A percentile compares a stretch with the other conserved stretches of the same genome.
phyloP scores from a whole-genome alignment of 2,888 invertebrate species.

The Pammene fasciana region DNA sequence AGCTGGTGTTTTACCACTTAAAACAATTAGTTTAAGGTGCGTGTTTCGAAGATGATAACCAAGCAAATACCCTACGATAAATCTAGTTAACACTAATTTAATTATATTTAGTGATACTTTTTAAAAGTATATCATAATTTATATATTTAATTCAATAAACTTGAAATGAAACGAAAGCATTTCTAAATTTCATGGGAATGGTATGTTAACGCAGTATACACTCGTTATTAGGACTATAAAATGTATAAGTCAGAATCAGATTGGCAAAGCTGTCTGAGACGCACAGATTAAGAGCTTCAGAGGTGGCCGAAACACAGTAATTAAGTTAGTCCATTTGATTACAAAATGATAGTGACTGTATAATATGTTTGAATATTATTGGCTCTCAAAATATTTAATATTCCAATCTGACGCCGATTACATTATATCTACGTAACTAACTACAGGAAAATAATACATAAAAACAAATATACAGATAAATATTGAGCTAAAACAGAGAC shows the following conservation, averaged over 20 bases:
- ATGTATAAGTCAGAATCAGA: slow-evolving; percentile 22
- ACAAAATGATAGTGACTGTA: too few species aligned
- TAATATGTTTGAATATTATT: too few species aligned
- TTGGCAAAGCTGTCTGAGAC: neutral
- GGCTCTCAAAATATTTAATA: neutral
- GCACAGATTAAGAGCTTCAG: neutral
- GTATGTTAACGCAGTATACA: slow-evolving; percentile 36
- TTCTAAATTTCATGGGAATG: slow-evolving; percentile 36
- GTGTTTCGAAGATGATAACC: slow-evolving; percentile 28
- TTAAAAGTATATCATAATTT: slow-evolving; percentile 41
- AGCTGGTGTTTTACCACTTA: too few species aligned
- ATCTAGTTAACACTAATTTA: slow-evolving; percentile 29
- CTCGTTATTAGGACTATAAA: slow-evolving; percentile 20
- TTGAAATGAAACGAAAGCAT: slow-evolving; percentile 32
- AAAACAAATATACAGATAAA: slow-evolving; percentile 19
- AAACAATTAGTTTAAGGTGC: neutral
- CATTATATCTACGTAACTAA: slow-evolving; percentile 4
- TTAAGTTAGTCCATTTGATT: too few species aligned
- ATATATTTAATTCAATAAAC: slow-evolving; percentile 32
- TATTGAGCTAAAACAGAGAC: neutral
- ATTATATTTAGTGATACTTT: slow-evolving; percentile 41
- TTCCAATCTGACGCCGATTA: slow-evolving; percentile 8
- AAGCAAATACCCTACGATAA: slow-evolving; percentile 36
- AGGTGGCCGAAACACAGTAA: neutral
- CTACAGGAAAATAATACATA: slow-evolving; percentile 9